phyloP scores from a whole-genome alignment of 1,140 invertebrate species.

The Cyphomyrmex costatus region DNA sequence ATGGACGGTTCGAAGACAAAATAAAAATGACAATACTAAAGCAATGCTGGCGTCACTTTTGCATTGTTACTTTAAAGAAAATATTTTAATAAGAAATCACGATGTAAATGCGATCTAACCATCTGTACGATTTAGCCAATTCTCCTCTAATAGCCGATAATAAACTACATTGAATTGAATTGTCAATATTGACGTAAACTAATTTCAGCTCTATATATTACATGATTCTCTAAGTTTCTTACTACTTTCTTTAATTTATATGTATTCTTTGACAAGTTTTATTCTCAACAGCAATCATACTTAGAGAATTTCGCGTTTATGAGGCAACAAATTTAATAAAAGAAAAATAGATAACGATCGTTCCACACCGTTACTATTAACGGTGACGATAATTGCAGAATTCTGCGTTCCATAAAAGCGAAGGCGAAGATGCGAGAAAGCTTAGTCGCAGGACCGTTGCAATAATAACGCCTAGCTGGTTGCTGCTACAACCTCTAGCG shows the following conservation, averaged over 20 bases:
- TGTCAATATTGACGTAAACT: neutral
- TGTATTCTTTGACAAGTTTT: neutral
- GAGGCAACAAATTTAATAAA: neutral
- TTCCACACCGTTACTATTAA: slow-evolving; percentile 12
- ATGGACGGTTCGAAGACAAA: no score
- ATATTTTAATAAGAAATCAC: no score
- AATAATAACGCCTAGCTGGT: slow-evolving; percentile 26
- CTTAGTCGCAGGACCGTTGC: slow-evolving; percentile 27
- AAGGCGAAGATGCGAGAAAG: slow-evolving; percentile 33
- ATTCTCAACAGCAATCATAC: neutral
- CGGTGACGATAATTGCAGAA: slow-evolving; percentile 30
- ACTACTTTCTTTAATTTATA: neutral
- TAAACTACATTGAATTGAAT: neutral
- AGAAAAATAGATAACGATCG: slow-evolving; percentile 17
- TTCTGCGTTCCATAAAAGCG: neutral
- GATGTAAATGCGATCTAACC: no score
- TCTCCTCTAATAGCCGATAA: neutral
- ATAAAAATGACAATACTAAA: no score
- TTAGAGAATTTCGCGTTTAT: neutral
- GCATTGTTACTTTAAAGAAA: no score
- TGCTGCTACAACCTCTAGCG: neutral
- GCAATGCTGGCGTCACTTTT: no score
- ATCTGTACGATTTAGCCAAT: no score
- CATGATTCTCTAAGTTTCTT: neutral
- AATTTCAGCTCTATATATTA: neutral